Conservation (phyloP, 1,140 invertebrate genomes). For the Drosophila virilis region DNA sequence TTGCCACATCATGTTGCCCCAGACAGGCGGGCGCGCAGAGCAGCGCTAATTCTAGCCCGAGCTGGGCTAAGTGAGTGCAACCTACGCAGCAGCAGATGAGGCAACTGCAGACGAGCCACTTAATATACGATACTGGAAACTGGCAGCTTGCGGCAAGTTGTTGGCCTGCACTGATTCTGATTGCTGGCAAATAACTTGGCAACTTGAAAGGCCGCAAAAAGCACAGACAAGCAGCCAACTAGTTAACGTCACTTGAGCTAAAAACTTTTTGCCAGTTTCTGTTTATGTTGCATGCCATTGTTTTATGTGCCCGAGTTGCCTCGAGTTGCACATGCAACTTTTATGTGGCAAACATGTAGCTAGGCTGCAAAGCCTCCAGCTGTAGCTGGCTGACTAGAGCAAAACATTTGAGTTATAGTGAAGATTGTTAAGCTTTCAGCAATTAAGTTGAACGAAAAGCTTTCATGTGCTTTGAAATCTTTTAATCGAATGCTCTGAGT, state of each 20-base stretch:
- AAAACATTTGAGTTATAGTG: not conserved
- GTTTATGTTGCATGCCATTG: slow-evolving; percentile 44
- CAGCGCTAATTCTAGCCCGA: slow-evolving; percentile 29
- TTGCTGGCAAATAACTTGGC: slow-evolving; percentile 60
- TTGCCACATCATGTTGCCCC: slow-evolving; percentile 73
- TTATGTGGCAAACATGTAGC: not conserved
- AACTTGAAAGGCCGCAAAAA: slow-evolving; percentile 40
- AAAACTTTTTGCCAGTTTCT: slow-evolving; percentile 50
- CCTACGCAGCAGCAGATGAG: slow-evolving; percentile 46
- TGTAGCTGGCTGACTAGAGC: not conserved
- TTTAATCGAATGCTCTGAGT: too few species aligned
- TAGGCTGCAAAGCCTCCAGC: slow-evolving; percentile 2
- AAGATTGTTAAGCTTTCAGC: not conserved
- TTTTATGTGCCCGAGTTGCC: slow-evolving; percentile 26
- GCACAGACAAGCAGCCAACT: slow-evolving; percentile 33
- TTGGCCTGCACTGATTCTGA: slow-evolving; percentile 53
- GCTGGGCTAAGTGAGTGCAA: slow-evolving; percentile 41
- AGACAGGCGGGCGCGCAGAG: slow-evolving; percentile 37
- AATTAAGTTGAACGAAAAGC: not conserved
- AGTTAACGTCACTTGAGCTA: slow-evolving; percentile 74
- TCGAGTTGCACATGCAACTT: slow-evolving; percentile 4
- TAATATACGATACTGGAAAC: slow-evolving; percentile 55
- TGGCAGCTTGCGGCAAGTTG: slow-evolving; percentile 43
- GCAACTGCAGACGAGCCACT: slow-evolving; percentile 58
- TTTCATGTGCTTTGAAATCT: not conserved